phyloP scores from a whole-genome alignment of 2,797 vertebrate species.

The Phyllotis vaccarum region DNA sequence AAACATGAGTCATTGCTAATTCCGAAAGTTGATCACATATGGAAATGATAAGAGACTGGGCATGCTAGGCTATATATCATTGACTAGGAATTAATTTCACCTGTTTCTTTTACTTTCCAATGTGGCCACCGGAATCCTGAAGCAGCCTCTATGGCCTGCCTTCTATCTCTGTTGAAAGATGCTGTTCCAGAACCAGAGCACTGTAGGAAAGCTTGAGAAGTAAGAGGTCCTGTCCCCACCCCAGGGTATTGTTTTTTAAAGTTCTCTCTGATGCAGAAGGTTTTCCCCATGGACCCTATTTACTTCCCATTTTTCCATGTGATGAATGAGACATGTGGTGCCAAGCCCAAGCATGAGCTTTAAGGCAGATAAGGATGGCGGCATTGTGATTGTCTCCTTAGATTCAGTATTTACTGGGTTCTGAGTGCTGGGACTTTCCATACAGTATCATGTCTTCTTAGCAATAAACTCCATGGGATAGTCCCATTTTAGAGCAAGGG shows the following conservation, averaged over 20 bases:
- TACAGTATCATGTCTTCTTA: background rate
- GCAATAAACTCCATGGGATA: background rate
- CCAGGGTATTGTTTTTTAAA: background rate
- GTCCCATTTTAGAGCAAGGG: background rate
- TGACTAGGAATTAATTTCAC: constrained; percentile 3
- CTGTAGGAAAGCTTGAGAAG: background rate
- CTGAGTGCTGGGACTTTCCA: too few relatives aligned
- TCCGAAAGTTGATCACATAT: background rate
- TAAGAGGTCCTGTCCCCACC: background rate
- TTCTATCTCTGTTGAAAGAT: background rate
- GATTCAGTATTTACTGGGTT: background rate
- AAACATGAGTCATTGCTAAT: background rate
- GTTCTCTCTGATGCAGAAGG: background rate
- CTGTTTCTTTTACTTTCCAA: background rate
- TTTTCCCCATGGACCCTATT: background rate
- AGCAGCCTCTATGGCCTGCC: too few relatives aligned
- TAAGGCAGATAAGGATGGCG: background rate
- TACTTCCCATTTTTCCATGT: background rate
- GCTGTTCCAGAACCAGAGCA: background rate
- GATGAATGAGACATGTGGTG: background rate
- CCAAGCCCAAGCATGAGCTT: background rate
- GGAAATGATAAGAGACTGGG: background rate
- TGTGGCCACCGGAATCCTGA: background rate
- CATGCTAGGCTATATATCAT: background rate
- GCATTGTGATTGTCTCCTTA: background rate